Percentiles rank a stretch among this genome's conserved stretches.
Conservation (phyloP, 2,113 vertebrate genomes). For the Sciurus niger region DNA sequence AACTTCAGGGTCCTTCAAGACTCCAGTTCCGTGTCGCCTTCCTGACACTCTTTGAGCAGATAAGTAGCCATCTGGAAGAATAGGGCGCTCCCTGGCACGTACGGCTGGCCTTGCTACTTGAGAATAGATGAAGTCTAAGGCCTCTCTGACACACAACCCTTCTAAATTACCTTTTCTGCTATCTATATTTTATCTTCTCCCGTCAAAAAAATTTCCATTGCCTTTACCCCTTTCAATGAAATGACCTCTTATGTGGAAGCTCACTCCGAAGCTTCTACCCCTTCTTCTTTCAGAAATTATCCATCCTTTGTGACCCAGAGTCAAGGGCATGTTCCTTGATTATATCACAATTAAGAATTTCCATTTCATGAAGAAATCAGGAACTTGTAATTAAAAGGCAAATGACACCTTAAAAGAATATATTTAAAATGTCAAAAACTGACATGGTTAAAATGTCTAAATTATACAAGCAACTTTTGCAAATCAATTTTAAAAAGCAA, state of each 20-base stretch:
- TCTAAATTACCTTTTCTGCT: background rate
- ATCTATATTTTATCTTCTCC: background rate
- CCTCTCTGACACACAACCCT: background rate
- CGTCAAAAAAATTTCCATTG: background rate
- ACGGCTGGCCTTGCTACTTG: background rate
- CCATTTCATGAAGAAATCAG: background rate
- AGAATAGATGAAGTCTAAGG: background rate
- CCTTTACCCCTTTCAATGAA: background rate
- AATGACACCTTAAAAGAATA: background rate
- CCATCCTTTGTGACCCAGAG: background rate
- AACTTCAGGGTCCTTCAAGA: background rate
- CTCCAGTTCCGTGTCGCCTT: background rate
- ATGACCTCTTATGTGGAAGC: background rate
- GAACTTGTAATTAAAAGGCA: background rate
- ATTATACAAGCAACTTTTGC: background rate
- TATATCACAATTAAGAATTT: background rate
- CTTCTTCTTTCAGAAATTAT: background rate
- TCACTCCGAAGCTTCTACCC: background rate
- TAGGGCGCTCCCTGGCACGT: background rate
- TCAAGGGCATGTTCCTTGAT: background rate
- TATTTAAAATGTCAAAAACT: background rate
- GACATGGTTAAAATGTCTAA: background rate
- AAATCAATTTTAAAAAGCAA: background rate
- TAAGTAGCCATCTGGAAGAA: background rate
- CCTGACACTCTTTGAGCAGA: background rate